These are phyloP conservation scores for Callosobruchus maculatus DNA, from an alignment of 2,888 invertebrate genomes.

Conservation along the genomic window DNA sequence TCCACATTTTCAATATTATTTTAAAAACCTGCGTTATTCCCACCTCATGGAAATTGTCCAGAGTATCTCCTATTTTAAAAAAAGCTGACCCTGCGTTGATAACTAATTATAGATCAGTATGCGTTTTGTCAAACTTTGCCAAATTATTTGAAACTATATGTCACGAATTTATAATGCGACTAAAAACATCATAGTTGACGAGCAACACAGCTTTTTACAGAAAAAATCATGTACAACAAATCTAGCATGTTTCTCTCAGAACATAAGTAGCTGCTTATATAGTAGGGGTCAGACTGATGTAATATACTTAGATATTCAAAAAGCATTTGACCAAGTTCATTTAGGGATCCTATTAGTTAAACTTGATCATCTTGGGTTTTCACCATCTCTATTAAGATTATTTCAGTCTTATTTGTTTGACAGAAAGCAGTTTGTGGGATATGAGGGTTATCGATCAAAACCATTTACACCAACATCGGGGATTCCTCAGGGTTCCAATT, in stretches of 20 bases:
- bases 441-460: conserved; percentile 1
- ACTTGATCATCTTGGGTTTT: conserved; percentile 5
- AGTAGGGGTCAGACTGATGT: conserved; percentile 16
- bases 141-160: conserved; percentile 2
- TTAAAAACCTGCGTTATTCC: no score
- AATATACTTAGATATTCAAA: conserved; percentile 20
- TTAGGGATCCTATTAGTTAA: neutral
- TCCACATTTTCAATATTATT: no score
- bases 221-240: conserved; percentile 16
- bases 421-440: conserved; percentile 6
- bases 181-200: conserved; percentile 1
- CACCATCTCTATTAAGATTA: neutral
- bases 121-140: conserved; percentile 3
- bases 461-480: conserved; percentile 3
- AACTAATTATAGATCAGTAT: conserved; percentile 3
- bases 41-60: no score
- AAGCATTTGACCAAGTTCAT: conserved; percentile 21
- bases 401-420: conserved; percentile 4
- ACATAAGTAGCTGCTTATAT: conserved; percentile 12
- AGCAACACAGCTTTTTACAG: conserved; percentile 17
- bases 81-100: no score
- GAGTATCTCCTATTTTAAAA: no score
- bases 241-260: conserved; percentile 15
- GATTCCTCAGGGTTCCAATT: conserved; percentile 3
- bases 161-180: conserved; percentile 1